A percentile compares a stretch with the other conserved stretches of the same genome.
Evolutionary conservation across 2,888 invertebrate genomes (phyloP).

Genomic region (Papilio protenor): DNA sequence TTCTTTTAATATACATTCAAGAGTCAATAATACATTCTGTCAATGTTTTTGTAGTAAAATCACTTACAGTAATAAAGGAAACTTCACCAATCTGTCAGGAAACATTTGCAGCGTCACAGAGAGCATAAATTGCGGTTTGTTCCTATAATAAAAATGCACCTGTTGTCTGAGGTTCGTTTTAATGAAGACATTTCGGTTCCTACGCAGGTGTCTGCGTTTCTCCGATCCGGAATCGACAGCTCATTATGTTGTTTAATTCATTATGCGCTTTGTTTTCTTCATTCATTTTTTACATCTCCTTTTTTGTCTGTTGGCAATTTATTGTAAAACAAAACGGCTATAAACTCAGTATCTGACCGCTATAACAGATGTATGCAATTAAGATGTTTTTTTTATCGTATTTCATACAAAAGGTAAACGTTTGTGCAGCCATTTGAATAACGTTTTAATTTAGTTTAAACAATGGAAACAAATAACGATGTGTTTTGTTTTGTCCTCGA

Average conservation of each 20-base stretch:
- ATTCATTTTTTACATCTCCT: conserved; percentile 61
- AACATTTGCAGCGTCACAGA: conserved; percentile 56
- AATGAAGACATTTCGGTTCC: conserved; percentile 79
- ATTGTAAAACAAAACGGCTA: conserved; percentile 74
- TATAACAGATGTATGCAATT: conserved; percentile 82
- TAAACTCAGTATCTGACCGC: conserved; percentile 72
- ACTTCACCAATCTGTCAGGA: conserved; percentile 51
- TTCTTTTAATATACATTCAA: neutral
- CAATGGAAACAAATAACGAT: conserved; percentile 57
- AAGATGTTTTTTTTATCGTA: conserved; percentile 73
- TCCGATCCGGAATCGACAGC: conserved; percentile 62
- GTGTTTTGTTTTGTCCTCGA: conserved; percentile 50
- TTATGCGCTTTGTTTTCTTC: conserved; percentile 82
- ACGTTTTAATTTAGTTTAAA: conserved; percentile 64
- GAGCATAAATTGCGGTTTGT: conserved; percentile 52
- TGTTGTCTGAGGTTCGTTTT: conserved; percentile 70
- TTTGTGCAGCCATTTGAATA: conserved; percentile 53
- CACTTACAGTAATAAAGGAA: conserved; percentile 38
- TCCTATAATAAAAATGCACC: conserved; percentile 73
- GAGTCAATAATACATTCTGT: neutral
- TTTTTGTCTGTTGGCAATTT: conserved; percentile 70
- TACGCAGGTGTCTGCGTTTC: conserved; percentile 74
- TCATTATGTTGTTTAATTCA: conserved; percentile 81
- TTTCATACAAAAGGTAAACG: conserved; percentile 59
- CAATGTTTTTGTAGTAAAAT: conserved; percentile 39